phyloP scores from a whole-genome alignment of 2,797 vertebrate species.

The Brachyrhaphis roseni region DNA sequence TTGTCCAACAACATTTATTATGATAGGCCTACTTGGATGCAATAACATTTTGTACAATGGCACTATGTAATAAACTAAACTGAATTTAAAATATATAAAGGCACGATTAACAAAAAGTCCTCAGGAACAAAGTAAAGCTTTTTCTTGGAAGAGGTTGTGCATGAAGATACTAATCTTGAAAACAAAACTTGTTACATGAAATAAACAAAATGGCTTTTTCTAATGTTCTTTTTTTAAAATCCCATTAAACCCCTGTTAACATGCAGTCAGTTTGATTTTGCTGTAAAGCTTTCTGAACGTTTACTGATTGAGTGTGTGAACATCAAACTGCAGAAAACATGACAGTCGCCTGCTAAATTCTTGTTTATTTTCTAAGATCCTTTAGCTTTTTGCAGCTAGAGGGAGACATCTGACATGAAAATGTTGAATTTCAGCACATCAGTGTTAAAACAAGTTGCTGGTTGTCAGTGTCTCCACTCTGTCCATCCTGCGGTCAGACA shows the following conservation, averaged over 20 bases:
- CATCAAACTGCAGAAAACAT: neutral
- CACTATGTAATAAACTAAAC: neutral
- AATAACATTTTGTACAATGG: neutral
- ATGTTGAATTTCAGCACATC: slow-evolving; percentile 3
- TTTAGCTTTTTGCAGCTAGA: slow-evolving; percentile 49
- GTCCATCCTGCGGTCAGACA: slow-evolving; percentile 27
- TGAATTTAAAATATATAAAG: neutral
- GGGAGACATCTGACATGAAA: slow-evolving; percentile 34
- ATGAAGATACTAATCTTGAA: neutral
- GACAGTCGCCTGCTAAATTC: neutral
- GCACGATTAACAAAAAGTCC: neutral
- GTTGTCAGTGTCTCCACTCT: slow-evolving; percentile 22
- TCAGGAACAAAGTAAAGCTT: neutral
- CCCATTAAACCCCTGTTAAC: neutral
- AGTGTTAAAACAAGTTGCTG: slow-evolving; percentile 31
- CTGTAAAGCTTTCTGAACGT: neutral
- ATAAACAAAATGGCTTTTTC: neutral
- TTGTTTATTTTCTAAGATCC: neutral
- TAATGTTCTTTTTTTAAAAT: neutral
- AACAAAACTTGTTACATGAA: neutral
- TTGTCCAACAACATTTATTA: too few species aligned
- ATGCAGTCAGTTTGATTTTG: neutral
- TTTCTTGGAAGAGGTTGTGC: neutral
- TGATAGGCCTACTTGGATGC: neutral
- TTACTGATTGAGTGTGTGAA: neutral